Evolutionary conservation across 2,888 invertebrate species (phyloP).

Genomic region (Schrankia costaestrigalis): DNA sequence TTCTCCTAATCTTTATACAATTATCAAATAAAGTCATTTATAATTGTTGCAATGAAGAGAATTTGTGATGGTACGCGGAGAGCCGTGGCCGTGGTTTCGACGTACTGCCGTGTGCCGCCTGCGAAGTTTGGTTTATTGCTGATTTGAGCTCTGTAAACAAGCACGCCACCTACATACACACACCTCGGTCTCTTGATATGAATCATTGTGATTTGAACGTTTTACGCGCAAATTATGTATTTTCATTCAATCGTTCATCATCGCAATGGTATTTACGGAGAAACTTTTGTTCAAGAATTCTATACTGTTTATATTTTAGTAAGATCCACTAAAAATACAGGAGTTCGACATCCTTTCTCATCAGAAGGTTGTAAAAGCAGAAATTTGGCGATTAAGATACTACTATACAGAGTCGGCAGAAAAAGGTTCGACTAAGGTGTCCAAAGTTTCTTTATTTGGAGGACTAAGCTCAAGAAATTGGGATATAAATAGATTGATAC

Average conservation of each 20-base stretch:
- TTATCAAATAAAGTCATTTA: slow-evolving; percentile 14
- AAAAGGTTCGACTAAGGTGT: too few relatives aligned
- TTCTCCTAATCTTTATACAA: slow-evolving; percentile 1
- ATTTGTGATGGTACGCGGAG: slow-evolving; percentile 40
- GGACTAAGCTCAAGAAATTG: too few relatives aligned
- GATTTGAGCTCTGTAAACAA: slow-evolving; percentile 52
- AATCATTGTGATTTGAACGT: slow-evolving; percentile 15
- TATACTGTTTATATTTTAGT: background rate
- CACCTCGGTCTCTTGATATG: slow-evolving; percentile 22
- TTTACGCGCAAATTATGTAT: slow-evolving; percentile 5
- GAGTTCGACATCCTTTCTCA: too few relatives aligned
- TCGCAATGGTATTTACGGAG: slow-evolving; percentile 3
- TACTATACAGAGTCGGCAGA: too few relatives aligned
- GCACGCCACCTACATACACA: slow-evolving; percentile 33
- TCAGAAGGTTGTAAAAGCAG: too few relatives aligned
- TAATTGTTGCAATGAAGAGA: slow-evolving; percentile 18
- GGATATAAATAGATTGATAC: too few relatives aligned
- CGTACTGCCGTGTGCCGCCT: slow-evolving; percentile 25
- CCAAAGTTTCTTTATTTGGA: too few relatives aligned
- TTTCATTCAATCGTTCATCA: slow-evolving; percentile 3
- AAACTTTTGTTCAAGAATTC: slow-evolving; percentile 1
- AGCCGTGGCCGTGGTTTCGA: slow-evolving; percentile 16
- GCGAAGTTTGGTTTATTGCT: slow-evolving; percentile 39
- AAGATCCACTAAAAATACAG: too few relatives aligned
- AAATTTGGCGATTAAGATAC: too few relatives aligned